Percentiles rank a stretch among this genome's conserved stretches.
These are phyloP conservation scores for Sciurus carolinensis DNA, from an alignment of 2,797 vertebrate species.

Conservation along the genomic window DNA sequence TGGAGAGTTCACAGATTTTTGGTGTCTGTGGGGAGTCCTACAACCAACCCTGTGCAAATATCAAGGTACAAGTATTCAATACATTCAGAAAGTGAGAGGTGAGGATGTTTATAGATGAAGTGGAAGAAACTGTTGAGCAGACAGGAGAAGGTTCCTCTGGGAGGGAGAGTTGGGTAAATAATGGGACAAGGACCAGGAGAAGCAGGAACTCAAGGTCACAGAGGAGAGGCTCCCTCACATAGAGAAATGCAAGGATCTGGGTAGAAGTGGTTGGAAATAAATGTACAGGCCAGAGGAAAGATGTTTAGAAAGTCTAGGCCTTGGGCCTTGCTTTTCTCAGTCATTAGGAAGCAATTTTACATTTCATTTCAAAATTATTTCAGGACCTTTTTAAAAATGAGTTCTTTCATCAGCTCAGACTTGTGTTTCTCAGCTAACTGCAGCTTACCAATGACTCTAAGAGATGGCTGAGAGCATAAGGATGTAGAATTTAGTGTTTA, in stretches of 20 bases:
- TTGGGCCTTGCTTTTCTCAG: background rate
- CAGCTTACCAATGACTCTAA: conserved; percentile 48
- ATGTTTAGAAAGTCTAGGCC: background rate
- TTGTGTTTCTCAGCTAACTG: conserved; percentile 25
- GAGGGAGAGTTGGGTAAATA: background rate
- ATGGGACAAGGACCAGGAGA: too few species aligned
- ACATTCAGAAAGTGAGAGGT: background rate
- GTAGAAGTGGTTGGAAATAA: background rate
- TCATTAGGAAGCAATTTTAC: background rate
- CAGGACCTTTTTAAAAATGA: background rate
- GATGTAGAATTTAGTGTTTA: conserved; percentile 72
- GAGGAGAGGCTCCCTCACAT: background rate
- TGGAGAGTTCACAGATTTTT: too few species aligned
- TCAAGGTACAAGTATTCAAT: too few species aligned
- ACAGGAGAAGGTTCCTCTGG: background rate
- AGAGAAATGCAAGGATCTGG: accelerated
- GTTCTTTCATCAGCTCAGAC: conserved; percentile 36
- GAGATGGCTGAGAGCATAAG: conserved; percentile 8
- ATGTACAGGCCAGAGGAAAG: background rate
- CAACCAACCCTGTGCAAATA: background rate
- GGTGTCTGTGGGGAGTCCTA: background rate
- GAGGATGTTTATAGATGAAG: background rate
- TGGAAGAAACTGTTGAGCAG: background rate
- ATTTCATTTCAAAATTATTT: conserved; percentile 46
- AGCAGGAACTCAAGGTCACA: background rate